Base-by-base conservation (phyloP, 2,888 invertebrate species). In the Aphodius sticticus region DNA sequence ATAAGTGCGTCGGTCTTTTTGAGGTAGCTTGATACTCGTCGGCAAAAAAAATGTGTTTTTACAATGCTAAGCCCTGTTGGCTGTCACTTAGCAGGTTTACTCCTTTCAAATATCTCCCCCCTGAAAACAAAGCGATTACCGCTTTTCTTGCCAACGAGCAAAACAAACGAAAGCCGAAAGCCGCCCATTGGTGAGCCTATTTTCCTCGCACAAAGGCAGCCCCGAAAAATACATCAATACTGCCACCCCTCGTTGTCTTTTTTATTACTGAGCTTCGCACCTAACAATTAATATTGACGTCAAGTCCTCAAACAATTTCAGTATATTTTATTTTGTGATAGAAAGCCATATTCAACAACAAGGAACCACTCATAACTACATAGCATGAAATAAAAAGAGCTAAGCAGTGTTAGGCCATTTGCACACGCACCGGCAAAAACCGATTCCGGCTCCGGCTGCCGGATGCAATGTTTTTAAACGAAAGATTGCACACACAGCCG, bases 41-140 rank as follows among this genome's bases (percentile, higher is more conserved):
- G 12, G 53, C 53, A 53, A 53, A 53, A 53, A 53, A 53, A 26
- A 26, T 53, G 53, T 53, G 53, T 53, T 53, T 53, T 53, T 53
- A 53, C 53, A 53, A 53, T 53, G 53, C 53, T 53, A 53, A 53
- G 53, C 53, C 53, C 9, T 12, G 53, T 53, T 53, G 12, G 53
- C 53, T 53, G 53, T 53, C 53, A 53, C 53, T 53, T 53, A 53
- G 53, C 53, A 53, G 53, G 53, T 53, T 53, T 53, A 12, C 12
- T 53, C 53, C 53, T 53, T 53, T 53, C 53, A 53, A 53, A 53
- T 5, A 53, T 5, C 38, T 38, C 53, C 12, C 53, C 53, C 3
- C 53, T 53, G 53, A 53, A 53, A 53, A 53, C 53, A 53, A 53
- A 53, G 53, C 53, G 53, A 53, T 53, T 53, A 53, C 53, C 53